Evolutionary conservation across 2,888 invertebrate genomes (phyloP).

Genomic region (Agrotis exclamationis): DNA sequence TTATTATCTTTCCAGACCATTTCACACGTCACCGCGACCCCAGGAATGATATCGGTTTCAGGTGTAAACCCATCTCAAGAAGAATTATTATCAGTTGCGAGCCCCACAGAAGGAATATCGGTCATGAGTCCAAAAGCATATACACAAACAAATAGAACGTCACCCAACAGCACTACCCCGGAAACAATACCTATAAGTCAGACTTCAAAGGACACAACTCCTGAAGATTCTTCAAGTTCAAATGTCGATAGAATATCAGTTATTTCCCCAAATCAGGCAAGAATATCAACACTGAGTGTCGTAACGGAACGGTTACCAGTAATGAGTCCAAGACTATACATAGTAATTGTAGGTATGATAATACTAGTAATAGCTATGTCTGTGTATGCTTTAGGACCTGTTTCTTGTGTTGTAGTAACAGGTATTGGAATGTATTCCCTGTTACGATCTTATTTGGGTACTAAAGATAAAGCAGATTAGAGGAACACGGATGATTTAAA

Average conservation of each 20-base stretch:
- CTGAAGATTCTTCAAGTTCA: not conserved
- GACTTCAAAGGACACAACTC: not conserved
- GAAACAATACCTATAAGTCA: not conserved
- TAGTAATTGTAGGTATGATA: conserved; percentile 71
- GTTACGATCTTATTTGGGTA: conserved; percentile 42
- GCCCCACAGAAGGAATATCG: conserved; percentile 50
- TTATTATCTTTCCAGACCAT: conserved; percentile 77
- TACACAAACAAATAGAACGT: conserved; percentile 13
- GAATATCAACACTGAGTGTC: conserved; percentile 67
- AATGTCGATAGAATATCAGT: not conserved
- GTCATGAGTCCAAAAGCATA: conserved; percentile 63
- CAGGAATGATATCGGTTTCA: conserved; percentile 72
- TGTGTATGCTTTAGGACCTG: conserved; percentile 74
- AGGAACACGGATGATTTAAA: not conserved
- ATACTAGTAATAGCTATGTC: conserved; percentile 74
- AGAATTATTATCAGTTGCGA: not conserved
- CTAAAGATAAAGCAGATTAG: conserved; percentile 54
- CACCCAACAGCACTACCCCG: not conserved
- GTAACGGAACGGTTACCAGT: conserved; percentile 69
- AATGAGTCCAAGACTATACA: conserved; percentile 65
- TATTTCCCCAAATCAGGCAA: not conserved
- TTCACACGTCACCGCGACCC: conserved; percentile 74
- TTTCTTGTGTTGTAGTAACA: conserved; percentile 70
- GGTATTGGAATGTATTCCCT: conserved; percentile 64
- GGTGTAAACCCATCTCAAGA: conserved; percentile 41